Conservation (phyloP, 2,888 invertebrate genomes). For the Schizotus pectinicornis region DNA sequence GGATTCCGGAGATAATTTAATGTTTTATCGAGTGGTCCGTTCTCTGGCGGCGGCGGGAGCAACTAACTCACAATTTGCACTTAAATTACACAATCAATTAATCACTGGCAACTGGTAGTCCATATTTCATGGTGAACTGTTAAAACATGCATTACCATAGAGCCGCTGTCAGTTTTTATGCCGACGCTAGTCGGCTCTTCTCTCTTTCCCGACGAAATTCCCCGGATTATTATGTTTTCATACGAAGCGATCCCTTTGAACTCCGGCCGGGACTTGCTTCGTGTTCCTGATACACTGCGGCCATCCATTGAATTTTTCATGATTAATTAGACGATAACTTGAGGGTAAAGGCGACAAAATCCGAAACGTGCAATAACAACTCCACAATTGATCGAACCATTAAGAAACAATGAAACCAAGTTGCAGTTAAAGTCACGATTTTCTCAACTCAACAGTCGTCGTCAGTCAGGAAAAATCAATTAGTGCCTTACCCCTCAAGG, state of each 20-base stretch:
- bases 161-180: slow-evolving; percentile 21
- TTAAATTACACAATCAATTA: slow-evolving; percentile 43
- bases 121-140: slow-evolving; percentile 39
- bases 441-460: no score
- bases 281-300: slow-evolving; percentile 1
- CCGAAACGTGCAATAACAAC: background rate
- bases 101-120: slow-evolving; percentile 40
- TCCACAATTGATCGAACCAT: background rate
- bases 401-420: no score
- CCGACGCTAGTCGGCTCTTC: slow-evolving; percentile 9
- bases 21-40: no score
- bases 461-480: no score
- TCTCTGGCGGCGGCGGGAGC: background rate
- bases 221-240: slow-evolving; percentile 22
- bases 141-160: slow-evolving; percentile 38
- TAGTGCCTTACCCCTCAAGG: no score
- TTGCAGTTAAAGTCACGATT: no score
- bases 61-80: slow-evolving; percentile 33
- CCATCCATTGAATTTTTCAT: slow-evolving; percentile 16
- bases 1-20: no score
- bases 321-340: slow-evolving; percentile 18
- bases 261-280: slow-evolving; percentile 1
- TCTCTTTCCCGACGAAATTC: slow-evolving; percentile 7
- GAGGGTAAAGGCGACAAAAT: background rate
- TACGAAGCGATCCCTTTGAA: slow-evolving; percentile 17